Conservation (phyloP, 2,113 vertebrate species). For the Albula goreensis region DNA sequence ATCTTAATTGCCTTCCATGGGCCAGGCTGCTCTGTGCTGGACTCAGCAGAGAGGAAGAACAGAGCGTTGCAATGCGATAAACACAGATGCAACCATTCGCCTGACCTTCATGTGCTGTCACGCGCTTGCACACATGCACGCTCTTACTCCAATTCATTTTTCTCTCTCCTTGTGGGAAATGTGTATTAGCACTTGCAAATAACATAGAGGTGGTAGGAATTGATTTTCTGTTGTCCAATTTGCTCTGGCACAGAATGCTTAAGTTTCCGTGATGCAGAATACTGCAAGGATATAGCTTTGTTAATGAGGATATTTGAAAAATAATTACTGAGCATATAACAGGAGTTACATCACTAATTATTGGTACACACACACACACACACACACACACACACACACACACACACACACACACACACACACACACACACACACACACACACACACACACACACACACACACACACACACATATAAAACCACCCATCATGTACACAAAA, state of each 20-base stretch:
- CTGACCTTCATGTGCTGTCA: slow-evolving; percentile 4
- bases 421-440: slow-evolving; percentile 23
- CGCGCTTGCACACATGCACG: background rate
- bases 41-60: background rate
- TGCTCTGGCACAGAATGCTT: slow-evolving; percentile 19
- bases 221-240: slow-evolving; percentile 32
- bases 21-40: background rate
- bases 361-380: background rate
- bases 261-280: background rate
- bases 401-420: slow-evolving; percentile 16
- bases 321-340: background rate
- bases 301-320: background rate
- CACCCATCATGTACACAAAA: too few relatives aligned
- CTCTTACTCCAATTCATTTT: slow-evolving; percentile 8
- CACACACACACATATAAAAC: background rate
- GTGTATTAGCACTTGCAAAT: slow-evolving; percentile 23
- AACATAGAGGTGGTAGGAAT: slow-evolving; percentile 1
- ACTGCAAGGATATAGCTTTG: background rate
- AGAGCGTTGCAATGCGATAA: background rate
- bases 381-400: slow-evolving; percentile 18
- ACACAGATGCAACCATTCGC: background rate
- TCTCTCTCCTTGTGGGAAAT: background rate
- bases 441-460: slow-evolving; percentile 23
- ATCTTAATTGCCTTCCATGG: background rate
- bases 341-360: background rate